Evolutionary conservation across 1,140 invertebrate genomes (phyloP), one percentile per base, ranked within the genome.

Genomic region (Calliphora vicina): DNA sequence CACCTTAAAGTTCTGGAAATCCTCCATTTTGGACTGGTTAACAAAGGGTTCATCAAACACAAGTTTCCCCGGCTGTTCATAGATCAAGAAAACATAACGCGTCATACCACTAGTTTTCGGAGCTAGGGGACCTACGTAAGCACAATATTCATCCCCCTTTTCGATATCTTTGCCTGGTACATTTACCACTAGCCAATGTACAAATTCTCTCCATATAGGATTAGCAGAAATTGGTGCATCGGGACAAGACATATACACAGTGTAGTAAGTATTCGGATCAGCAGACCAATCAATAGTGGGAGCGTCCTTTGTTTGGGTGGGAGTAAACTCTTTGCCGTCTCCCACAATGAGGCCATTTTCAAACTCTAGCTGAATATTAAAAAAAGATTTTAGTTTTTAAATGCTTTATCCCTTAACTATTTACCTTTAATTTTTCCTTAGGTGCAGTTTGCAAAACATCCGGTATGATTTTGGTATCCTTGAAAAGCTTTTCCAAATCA

Each of bases 141-240:
- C 94, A 6, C 94, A 94, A 0, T 97, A 89, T 0, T 92, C 92
- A 82, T 96, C 95, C 17, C 97, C 97, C 73, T 93, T 91, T 0
- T 87, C 84, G 0, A 98, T 89, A 72, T 96, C 92, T 84, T 91
- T 91, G 20, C 95, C 96, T 6, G 96, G 96, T 87, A 98, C 96
- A 88, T 98, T 98, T 2, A 93, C 95, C 0, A 98, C 94, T 2
- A 97, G 89, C 97, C 97, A 98, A 90, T 98, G 97, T 86, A 96
- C 94, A 94, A 95, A 97, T 91, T 97, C 96, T n/a, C 96, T 92
- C 87, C 93, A 95, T 67, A 93, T 95, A 0, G 96, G 82, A 81
- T 83, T 81, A 10, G 72, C 20, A 17, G 50, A 13, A 17, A 27
- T 26, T n/a, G 97, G 97, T 29, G 82, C 74, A 76, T 85, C 85